Conservation (phyloP, 1,140 invertebrate genomes). For the Pseudobourletiella spinata region DNA sequence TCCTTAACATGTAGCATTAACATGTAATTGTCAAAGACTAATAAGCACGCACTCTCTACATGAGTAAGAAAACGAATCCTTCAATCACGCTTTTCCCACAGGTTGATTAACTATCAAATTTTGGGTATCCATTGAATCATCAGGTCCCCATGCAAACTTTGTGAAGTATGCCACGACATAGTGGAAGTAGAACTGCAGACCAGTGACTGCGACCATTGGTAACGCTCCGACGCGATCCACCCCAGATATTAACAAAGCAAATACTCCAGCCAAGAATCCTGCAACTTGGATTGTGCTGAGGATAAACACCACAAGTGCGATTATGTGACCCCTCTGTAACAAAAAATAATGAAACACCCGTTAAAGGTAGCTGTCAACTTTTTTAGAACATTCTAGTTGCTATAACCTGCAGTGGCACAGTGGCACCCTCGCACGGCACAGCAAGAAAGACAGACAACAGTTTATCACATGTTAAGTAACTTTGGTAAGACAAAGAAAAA, state of each 20-base stretch:
- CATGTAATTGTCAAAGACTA: no score
- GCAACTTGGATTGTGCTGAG: conserved; percentile 2
- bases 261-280: neutral
- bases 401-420: neutral
- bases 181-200: neutral
- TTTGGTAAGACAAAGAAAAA: neutral
- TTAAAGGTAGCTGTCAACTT: no score
- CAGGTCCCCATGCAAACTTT: neutral
- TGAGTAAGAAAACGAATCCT: no score
- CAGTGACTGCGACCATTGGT: neutral
- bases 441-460: neutral
- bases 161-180: neutral
- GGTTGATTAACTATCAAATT: no score
- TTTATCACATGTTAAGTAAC: neutral
- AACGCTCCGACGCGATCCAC: neutral
- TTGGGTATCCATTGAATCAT: neutral
- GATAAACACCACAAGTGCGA: neutral
- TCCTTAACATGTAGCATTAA: no score
- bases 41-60: no score
- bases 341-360: neutral
- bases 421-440: neutral
- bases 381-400: neutral
- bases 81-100: no score
- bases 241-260: neutral
- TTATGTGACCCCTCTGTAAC: neutral